These are phyloP conservation scores for Calephelis perditalis DNA, from an alignment of 2,888 invertebrate species.

Conservation along the genomic window DNA sequence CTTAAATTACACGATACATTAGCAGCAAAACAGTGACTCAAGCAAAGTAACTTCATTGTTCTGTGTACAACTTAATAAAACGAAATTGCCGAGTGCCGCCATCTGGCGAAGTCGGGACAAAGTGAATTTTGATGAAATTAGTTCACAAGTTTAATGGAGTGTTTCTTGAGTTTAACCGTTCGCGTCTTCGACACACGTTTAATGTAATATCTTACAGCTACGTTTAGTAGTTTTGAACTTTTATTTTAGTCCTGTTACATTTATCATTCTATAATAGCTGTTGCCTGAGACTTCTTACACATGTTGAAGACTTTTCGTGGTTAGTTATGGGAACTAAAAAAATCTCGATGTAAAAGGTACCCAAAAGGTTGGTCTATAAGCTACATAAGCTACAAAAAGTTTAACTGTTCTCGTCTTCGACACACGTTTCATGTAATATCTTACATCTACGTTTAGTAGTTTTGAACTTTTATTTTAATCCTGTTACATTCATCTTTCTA, in stretches of 20 bases:
- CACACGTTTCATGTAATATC: conserved; percentile 25
- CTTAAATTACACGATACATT: conserved; percentile 3
- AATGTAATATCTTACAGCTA: conserved; percentile 19
- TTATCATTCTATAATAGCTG: too few species aligned
- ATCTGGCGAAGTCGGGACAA: conserved; percentile 63
- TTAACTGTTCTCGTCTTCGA: conserved; percentile 32
- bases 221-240: conserved; percentile 11
- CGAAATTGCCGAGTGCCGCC: conserved; percentile 64
- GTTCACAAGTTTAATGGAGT: conserved; percentile 67
- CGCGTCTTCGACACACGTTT: conserved; percentile 28
- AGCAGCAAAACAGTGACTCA: neutral
- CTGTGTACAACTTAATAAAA: conserved; percentile 65
- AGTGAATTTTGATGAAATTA: conserved; percentile 73
- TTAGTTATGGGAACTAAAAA: too few species aligned
- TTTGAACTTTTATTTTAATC: conserved; percentile 5
- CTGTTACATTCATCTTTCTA: too few species aligned
- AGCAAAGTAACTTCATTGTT: conserved; percentile 57
- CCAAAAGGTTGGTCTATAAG: too few species aligned
- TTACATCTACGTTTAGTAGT: neutral
- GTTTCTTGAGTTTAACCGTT: conserved; percentile 38
- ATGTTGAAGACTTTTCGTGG: too few species aligned
- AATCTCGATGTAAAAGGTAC: too few species aligned
- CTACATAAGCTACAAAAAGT: conserved; percentile 9
- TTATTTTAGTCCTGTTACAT: neutral
- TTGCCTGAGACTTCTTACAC: too few species aligned